phyloP scores from a whole-genome alignment of 2,888 invertebrate genomes.

The Agonopterix subpropinquella region DNA sequence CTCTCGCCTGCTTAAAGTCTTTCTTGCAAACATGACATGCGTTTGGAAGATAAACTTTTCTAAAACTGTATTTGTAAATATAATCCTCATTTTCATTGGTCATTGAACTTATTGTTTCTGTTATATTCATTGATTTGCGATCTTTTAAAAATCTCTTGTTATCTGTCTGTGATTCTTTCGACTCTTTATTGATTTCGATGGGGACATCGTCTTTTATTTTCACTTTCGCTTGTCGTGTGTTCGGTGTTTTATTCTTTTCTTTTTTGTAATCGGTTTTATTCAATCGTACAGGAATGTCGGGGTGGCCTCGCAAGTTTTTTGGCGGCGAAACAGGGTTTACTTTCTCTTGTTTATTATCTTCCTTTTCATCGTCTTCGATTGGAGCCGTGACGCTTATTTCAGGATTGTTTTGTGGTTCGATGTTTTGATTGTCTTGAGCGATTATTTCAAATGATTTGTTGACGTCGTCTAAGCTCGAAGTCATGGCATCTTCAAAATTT shows the following conservation, averaged over 20 bases:
- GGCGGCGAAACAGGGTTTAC: conserved; percentile 53
- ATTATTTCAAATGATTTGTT: conserved; percentile 64
- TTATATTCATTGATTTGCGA: conserved; percentile 17
- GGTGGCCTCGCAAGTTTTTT: conserved; percentile 74
- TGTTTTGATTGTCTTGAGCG: conserved; percentile 31
- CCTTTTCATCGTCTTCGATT: conserved; percentile 23
- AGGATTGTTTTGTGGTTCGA: conserved; percentile 33
- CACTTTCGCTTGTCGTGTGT: conserved; percentile 51
- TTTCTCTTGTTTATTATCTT: conserved; percentile 29
- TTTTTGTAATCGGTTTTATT: conserved; percentile 70
- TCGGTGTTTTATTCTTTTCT: conserved; percentile 65
- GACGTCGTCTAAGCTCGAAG: conserved; percentile 57
- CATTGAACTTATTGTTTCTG: conserved; percentile 37
- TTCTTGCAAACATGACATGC: conserved; percentile 73
- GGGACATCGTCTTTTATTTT: conserved; percentile 59
- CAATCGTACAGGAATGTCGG: conserved; percentile 72
- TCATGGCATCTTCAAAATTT: conserved; percentile 63
- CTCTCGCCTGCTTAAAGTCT: conserved; percentile 36
- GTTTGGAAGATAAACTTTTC: conserved; percentile 78
- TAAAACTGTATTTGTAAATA: conserved; percentile 79
- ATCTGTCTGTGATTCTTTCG: conserved; percentile 50
- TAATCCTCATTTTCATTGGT: conserved; percentile 76
- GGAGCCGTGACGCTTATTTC: conserved; percentile 52
- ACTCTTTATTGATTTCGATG: conserved; percentile 35
- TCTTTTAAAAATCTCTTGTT: conserved; percentile 34